These are phyloP conservation scores for Eurypyga helias DNA, from an alignment of 2,113 vertebrate genomes.

Conservation along the genomic window DNA sequence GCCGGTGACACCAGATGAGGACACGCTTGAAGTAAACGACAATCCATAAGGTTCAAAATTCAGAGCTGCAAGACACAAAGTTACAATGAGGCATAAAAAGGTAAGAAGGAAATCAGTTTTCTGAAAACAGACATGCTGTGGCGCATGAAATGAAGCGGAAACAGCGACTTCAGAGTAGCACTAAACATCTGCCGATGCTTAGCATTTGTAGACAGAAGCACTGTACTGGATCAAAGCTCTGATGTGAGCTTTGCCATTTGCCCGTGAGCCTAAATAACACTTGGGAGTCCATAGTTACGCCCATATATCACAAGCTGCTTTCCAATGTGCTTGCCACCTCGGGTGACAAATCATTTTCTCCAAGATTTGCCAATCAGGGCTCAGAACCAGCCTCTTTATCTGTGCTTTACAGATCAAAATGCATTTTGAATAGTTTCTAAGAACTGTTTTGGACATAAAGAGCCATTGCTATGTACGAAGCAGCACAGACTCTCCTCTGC, in stretches of 20 bases:
- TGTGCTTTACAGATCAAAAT: background rate
- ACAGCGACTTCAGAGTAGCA: background rate
- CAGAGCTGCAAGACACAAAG: constrained; percentile 79
- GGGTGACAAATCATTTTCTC: background rate
- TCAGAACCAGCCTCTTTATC: background rate
- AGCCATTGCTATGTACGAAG: rapidly evolving
- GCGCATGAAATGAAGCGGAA: background rate
- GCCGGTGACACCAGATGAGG: constrained; percentile 83
- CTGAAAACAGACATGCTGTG: background rate
- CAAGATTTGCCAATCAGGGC: background rate
- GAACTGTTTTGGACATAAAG: background rate
- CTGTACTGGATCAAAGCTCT: background rate
- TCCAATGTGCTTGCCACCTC: background rate
- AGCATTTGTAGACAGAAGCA: background rate
- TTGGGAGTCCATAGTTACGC: background rate
- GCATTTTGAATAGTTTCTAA: background rate
- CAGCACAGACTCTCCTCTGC: background rate
- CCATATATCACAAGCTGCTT: background rate
- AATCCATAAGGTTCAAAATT: constrained; percentile 93
- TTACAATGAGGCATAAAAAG: background rate
- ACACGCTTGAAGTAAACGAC: constrained; percentile 84
- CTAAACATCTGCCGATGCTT: background rate
- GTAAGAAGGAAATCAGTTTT: background rate
- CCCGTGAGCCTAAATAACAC: background rate
- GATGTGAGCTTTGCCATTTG: background rate